Evolutionary conservation across 2,113 vertebrate genomes (phyloP).

Genomic region (Pica pica): DNA sequence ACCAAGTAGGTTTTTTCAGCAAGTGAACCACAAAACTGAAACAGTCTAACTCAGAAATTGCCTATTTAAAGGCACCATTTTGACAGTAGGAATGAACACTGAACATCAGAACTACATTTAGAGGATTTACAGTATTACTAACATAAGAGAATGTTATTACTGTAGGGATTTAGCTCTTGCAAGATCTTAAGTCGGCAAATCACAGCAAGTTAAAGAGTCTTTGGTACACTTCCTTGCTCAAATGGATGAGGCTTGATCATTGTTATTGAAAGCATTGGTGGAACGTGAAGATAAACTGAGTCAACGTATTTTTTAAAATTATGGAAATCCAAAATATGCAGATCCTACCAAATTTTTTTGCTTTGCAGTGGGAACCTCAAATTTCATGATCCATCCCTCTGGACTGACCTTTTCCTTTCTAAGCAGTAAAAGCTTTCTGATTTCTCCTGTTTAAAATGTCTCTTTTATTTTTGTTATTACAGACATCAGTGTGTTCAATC

Average conservation of each 20-base stretch:
- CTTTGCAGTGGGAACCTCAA: neutral
- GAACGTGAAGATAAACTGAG: neutral
- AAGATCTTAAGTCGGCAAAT: neutral
- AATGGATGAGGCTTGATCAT: neutral
- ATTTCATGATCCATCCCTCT: neutral
- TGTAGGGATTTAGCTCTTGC: neutral
- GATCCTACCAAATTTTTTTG: neutral
- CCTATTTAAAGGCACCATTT: neutral
- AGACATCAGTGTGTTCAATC: neutral
- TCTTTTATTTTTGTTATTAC: neutral
- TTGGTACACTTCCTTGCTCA: neutral
- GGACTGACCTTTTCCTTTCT: neutral
- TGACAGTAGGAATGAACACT: neutral
- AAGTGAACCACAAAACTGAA: neutral
- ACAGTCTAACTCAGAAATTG: neutral
- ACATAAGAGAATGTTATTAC: neutral
- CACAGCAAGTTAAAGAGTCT: neutral
- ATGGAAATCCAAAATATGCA: neutral
- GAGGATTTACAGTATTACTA: neutral
- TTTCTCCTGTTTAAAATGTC: neutral
- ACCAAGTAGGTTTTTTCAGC: neutral
- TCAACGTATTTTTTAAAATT: neutral
- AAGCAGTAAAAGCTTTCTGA: neutral
- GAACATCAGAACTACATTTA: no score
- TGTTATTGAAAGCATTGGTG: neutral